phyloP scores from a whole-genome alignment of 2,113 vertebrate species.

The Serinus canaria region DNA sequence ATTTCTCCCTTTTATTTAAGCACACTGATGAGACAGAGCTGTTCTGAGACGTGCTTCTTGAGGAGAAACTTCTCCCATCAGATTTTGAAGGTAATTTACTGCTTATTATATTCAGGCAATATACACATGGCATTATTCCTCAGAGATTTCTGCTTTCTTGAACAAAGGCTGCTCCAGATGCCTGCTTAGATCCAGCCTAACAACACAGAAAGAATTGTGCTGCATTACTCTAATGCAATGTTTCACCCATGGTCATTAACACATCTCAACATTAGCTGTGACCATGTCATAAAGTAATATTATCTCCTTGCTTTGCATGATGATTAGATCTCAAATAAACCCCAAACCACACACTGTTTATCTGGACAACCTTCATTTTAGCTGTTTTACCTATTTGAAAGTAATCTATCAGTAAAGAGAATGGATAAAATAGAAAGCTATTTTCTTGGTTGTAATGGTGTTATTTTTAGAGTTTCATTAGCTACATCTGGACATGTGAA shows the following conservation, averaged over 20 bases:
- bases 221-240: slow-evolving; percentile 28
- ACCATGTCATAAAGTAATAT: background rate
- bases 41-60: background rate
- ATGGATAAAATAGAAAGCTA: no score
- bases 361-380: background rate
- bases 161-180: slow-evolving; percentile 16
- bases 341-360: background rate
- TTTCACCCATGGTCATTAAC: background rate
- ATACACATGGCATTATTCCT: background rate
- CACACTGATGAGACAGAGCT: background rate
- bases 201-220: slow-evolving; percentile 7
- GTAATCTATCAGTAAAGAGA: background rate
- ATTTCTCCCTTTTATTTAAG: background rate
- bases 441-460: background rate
- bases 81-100: slow-evolving; percentile 10
- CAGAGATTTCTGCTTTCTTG: background rate
- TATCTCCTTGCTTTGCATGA: background rate
- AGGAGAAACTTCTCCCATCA: background rate
- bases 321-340: background rate
- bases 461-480: background rate
- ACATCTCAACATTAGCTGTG: slow-evolving; percentile 33
- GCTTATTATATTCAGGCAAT: slow-evolving; percentile 2
- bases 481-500: background rate
- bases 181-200: slow-evolving; percentile 6
- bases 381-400: background rate